Base-by-base conservation (phyloP, 2,113 vertebrate genomes). In the Gambusia holbrooki region DNA sequence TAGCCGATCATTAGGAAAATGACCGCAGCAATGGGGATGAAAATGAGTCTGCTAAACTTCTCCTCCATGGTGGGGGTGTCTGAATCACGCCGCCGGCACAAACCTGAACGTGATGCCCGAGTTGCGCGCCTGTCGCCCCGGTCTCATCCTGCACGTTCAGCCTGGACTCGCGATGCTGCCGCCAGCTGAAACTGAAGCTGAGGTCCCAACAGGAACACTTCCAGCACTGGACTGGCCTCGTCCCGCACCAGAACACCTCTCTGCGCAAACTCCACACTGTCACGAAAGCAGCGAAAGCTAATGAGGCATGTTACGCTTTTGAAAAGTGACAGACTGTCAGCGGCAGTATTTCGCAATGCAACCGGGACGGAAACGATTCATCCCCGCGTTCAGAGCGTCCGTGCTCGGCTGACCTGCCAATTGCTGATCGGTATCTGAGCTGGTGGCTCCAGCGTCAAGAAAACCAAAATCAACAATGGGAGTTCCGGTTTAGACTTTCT, bases 1-100 rank as follows among this genome's bases (percentile, higher is more conserved):
- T 96, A 97, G 76, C 96, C 94, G 89, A 97, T 93, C 94, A 95
- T 94, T 37, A 97, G 72, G 89, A 96, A 96, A 48, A 97, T 93
- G 79, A 96, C 94, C 33, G 95, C 94, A 73, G 96, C 94, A 69
- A 97, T 89, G 37, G 96, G 96, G 84, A 96, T 92, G 92, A 97
- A 91, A 83, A 98, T 88, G 92, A 96, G 95, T 94, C 95, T 94
- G 82, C 94, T 95, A 94, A 95, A 96, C 93, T 95, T 96, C 83
- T 97, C 96, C 92, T 97, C 96, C 97, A 97, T 97, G 93, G 90
- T 91, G 89, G 61, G 1, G 29, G 62, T n/a, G 66, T 76, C 69
- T 2, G 12, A 66, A 35, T 93, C 85, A 93, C 84, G 83, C 86
- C 88, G 82, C 77, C 69, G 71, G 78, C 65, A 64, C 73, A 67